Conservation (phyloP, 2,113 vertebrate species). For the Hystrix brachyura region DNA sequence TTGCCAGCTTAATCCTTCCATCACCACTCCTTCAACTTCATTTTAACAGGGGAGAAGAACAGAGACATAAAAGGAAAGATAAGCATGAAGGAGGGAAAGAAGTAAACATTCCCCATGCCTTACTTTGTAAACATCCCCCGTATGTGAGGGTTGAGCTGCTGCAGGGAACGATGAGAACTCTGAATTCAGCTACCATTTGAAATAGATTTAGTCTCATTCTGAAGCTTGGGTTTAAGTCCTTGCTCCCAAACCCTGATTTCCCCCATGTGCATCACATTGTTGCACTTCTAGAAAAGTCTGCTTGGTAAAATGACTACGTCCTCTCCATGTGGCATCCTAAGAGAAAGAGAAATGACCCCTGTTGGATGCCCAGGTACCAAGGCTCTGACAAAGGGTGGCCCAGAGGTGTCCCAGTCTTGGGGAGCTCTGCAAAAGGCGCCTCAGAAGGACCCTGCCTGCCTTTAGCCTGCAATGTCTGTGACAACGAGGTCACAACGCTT, state of each 20-base stretch:
- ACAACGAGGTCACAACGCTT: background rate
- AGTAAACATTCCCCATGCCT: background rate
- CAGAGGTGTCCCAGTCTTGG: background rate
- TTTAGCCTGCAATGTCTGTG: background rate
- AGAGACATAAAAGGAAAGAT: background rate
- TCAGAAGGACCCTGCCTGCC: background rate
- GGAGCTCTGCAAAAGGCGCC: too few relatives aligned
- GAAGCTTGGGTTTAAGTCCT: constrained; percentile 23
- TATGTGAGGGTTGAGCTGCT: background rate
- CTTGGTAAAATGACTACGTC: background rate
- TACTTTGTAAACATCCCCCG: background rate
- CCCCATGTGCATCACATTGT: background rate
- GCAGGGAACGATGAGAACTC: background rate
- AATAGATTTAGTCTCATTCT: background rate
- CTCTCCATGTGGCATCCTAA: background rate
- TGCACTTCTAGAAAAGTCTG: background rate
- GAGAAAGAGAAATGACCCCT: background rate
- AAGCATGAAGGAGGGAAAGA: background rate
- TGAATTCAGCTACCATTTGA: constrained; percentile 5
- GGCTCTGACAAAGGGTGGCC: background rate
- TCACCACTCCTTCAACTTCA: background rate
- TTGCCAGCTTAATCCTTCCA: background rate
- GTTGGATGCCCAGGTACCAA: too few relatives aligned
- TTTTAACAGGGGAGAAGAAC: background rate
- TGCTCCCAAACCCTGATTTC: background rate